Evolutionary conservation across 2,113 vertebrate species (phyloP).

Genomic region (Gymnorhina tibicen): DNA sequence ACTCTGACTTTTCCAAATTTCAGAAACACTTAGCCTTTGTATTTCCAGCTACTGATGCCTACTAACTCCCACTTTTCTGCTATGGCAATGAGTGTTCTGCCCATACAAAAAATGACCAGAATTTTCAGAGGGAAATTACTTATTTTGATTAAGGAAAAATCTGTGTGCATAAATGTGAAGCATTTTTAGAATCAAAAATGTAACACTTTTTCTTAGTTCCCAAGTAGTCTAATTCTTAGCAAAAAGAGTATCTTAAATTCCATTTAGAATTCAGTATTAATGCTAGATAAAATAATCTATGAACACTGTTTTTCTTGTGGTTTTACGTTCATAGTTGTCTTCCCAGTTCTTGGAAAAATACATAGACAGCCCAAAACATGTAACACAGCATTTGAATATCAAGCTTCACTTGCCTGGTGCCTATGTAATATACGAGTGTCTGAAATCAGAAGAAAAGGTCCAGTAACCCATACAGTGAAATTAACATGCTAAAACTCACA

Average conservation of each 20-base stretch:
- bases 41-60: neutral
- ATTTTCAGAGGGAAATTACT: neutral
- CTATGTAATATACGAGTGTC: fast-evolving
- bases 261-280: neutral
- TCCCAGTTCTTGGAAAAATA: neutral
- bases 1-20: neutral
- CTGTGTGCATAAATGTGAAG: neutral
- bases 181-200: neutral
- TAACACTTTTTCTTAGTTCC: neutral
- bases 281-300: neutral
- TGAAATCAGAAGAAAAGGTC: neutral
- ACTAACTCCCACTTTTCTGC: neutral
- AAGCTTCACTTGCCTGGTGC: neutral
- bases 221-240: neutral
- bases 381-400: neutral
- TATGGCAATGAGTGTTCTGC: neutral
- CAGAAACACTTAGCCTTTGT: neutral
- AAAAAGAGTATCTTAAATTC: neutral
- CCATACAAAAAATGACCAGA: neutral
- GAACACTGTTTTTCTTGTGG: neutral
- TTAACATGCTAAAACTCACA: neutral
- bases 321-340: neutral
- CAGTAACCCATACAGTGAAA: neutral
- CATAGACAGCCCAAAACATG: neutral
- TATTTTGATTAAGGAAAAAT: neutral